Percentiles rank a stretch among this genome's conserved stretches.
Evolutionary conservation across 2,797 vertebrate genomes (phyloP).

Genomic region (Dendrocincla fuliginosa): DNA sequence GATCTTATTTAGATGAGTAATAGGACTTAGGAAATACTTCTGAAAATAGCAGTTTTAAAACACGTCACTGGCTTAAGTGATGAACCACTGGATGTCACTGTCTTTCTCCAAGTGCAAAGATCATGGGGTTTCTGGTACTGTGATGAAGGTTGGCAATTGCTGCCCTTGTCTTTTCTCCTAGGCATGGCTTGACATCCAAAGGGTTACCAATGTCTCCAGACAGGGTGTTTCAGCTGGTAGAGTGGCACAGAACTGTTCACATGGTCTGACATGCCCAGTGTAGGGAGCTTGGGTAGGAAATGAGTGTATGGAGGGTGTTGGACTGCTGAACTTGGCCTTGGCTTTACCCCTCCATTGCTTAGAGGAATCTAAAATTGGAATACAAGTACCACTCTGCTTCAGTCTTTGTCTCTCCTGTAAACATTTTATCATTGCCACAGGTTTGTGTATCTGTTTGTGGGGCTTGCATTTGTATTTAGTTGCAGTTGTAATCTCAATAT

Average conservation of each 20-base stretch:
- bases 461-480: neutral
- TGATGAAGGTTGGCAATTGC: neutral
- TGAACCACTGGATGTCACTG: neutral
- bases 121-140: neutral
- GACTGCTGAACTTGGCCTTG: neutral
- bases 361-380: neutral
- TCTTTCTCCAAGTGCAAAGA: neutral
- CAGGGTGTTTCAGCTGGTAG: rapidly evolving
- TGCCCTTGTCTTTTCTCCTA: neutral
- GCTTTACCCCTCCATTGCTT: neutral
- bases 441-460: neutral
- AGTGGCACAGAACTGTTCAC: neutral
- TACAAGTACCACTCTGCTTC: neutral
- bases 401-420: neutral
- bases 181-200: rapidly evolving
- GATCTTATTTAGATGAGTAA: neutral
- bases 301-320: neutral
- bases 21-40: neutral
- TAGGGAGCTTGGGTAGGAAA: neutral
- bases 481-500: neutral
- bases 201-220: neutral
- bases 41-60: neutral
- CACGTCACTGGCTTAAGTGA: neutral
- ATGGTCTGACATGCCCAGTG: neutral
- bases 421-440: neutral